Evolutionary conservation across 2,113 vertebrate species (phyloP).

Genomic region (Phodopus roborovskii): DNA sequence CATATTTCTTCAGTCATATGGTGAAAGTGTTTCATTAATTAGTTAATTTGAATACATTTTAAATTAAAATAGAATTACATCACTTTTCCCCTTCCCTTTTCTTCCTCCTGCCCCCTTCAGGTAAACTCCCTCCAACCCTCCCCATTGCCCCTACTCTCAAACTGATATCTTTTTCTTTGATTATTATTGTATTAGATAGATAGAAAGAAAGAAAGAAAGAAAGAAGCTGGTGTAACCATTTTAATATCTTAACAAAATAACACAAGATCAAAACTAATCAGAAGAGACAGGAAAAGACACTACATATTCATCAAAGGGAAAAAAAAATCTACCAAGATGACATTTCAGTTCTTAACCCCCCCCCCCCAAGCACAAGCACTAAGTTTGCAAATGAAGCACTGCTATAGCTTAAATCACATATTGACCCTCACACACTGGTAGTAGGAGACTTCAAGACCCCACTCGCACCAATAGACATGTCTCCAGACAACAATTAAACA

Average conservation of each 20-base stretch:
- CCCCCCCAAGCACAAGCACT: no score
- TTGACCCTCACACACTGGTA: background rate
- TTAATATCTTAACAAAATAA: background rate
- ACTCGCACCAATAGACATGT: background rate
- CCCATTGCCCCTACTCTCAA: background rate
- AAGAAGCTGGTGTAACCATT: background rate
- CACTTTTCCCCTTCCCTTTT: no score
- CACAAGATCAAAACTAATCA: background rate
- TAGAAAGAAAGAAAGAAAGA: no score
- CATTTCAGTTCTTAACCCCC: background rate
- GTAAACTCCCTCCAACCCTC: background rate
- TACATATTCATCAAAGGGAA: background rate
- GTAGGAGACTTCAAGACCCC: background rate
- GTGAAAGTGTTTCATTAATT: constrained; percentile 6
- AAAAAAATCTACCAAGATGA: background rate
- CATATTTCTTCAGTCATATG: background rate
- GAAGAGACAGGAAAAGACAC: background rate
- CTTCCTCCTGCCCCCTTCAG: background rate
- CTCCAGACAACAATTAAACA: background rate
- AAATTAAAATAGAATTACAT: background rate
- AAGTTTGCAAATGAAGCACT: background rate
- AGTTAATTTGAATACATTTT: background rate
- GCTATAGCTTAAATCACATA: background rate
- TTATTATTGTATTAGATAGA: background rate
- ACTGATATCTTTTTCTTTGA: background rate